Evolutionary conservation across 2,888 invertebrate genomes (phyloP), one percentile per base, ranked within the genome.

Genomic region (Therioaphis trifolii): DNA sequence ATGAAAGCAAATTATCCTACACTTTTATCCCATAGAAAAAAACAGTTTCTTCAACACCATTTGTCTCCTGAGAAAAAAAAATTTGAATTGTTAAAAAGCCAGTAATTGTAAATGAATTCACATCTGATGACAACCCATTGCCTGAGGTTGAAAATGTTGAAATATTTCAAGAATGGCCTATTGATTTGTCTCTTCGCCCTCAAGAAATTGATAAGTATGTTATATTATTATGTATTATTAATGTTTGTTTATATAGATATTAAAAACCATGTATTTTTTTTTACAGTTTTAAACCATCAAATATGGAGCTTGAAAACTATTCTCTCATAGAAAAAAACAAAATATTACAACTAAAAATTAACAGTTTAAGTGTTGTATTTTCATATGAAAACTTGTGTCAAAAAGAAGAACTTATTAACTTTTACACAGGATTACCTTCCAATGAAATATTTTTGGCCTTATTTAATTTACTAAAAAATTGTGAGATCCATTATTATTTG

Each of bases 381-480:
- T 2, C 18, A n/a, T 66, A 63, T 63, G 66, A 66, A 29, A 66
- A 66, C 29, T 66, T 66, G 11, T n/a, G 35, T 35, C 66, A 66
- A n/a, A 66, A 66, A 11, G 18, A 35, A 2, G 35, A 35, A 35
- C 11, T 66, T n/a, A 2, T 66, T 35, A 35, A n/a, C 0, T 66
- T 35, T 35, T 66, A 66, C 15, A 66, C 35, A 11, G 66, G 35
- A 2, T 66, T 66, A 11, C 66, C 66, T 35, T 35, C 35, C 1
- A 66, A 66, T n/a, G 29, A 35, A 18, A 66, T 66, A 9, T 66
- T 35, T 66, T 18, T n/a, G 29, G 35, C 35, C n/a, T 9, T 66
- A 7, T 66, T n/a, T 66, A 66, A 66, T 66, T 35, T 66, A 66
- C 11, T 66, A 35, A 66, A 66, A 66, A 35, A 66, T 66, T 18